Conservation (phyloP, 2,113 vertebrate genomes). For the Phocoena sinus region DNA sequence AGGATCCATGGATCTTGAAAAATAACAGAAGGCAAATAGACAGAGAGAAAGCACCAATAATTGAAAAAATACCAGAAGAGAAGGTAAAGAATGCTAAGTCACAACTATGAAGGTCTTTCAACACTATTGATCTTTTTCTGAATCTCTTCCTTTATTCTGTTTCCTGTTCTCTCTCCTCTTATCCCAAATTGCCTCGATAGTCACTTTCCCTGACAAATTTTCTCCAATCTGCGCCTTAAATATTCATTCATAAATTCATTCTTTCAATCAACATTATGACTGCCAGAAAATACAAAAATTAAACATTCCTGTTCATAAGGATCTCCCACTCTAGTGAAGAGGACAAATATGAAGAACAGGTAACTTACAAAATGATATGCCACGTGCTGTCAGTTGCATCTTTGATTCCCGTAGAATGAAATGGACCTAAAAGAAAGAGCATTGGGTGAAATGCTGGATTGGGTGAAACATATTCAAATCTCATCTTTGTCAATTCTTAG, state of each 20-base stretch:
- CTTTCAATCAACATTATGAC: not conserved
- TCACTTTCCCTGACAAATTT: not conserved
- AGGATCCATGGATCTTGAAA: not conserved
- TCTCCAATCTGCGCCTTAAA: not conserved
- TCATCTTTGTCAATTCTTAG: not conserved
- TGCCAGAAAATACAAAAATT: not conserved
- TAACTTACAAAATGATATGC: not conserved
- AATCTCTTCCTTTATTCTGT: not conserved
- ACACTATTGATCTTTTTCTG: not conserved
- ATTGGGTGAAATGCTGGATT: not conserved
- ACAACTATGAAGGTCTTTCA: not conserved
- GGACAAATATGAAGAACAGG: not conserved
- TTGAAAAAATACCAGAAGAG: not conserved
- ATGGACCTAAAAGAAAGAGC: not conserved
- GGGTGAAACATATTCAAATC: not conserved
- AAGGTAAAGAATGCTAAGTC: not conserved
- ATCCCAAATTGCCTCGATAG: not conserved
- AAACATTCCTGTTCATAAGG: not conserved
- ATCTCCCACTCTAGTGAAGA: not conserved
- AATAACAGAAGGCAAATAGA: not conserved
- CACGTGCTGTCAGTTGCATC: rapidly evolving
- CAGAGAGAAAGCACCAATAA: not conserved
- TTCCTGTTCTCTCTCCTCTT: not conserved
- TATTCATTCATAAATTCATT: not conserved
- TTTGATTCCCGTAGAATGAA: not conserved